Conservation (phyloP, 1,140 invertebrate genomes). For the Leptoteleia sp. region DNA sequence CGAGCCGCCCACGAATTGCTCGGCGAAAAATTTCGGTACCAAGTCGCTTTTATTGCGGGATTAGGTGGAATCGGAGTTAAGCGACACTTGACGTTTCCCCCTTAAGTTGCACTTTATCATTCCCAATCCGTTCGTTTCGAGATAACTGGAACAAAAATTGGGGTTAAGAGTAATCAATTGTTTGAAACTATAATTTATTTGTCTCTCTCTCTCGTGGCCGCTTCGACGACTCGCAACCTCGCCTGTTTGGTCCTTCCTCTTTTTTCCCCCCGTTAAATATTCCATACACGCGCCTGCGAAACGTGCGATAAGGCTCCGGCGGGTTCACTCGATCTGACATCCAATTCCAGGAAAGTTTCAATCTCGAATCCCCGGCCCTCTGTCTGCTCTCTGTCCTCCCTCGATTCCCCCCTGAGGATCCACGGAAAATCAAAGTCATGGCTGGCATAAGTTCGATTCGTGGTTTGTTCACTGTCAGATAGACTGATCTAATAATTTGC, state of each 20-base stretch:
- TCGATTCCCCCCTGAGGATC: slow-evolving; percentile 69
- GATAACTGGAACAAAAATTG: slow-evolving; percentile 59
- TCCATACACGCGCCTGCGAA: slow-evolving; percentile 71
- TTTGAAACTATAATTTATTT: slow-evolving; percentile 62
- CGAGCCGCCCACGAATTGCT: too few relatives aligned
- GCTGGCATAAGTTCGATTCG: slow-evolving; percentile 69
- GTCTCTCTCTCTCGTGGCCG: slow-evolving; percentile 22
- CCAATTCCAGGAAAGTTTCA: slow-evolving; percentile 77
- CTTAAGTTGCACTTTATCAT: slow-evolving; percentile 49
- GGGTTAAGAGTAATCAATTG: slow-evolving; percentile 66
- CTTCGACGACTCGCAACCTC: slow-evolving; percentile 30
- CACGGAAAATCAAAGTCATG: slow-evolving; percentile 71
- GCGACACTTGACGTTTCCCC: slow-evolving; percentile 32
- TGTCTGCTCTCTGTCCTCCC: slow-evolving; percentile 50
- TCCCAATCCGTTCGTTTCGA: slow-evolving; percentile 38
- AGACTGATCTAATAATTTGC: slow-evolving; percentile 71
- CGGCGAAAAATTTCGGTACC: too few relatives aligned
- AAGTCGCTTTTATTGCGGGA: too few relatives aligned
- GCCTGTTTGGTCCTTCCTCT: slow-evolving; percentile 50
- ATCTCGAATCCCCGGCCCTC: slow-evolving; percentile 70
- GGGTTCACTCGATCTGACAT: slow-evolving; percentile 73
- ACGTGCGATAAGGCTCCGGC: slow-evolving; percentile 73
- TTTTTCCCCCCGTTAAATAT: slow-evolving; percentile 75
- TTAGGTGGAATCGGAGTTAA: slow-evolving; percentile 23
- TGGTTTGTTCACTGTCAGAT: slow-evolving; percentile 67